Conservation (phyloP, 2,113 vertebrate genomes). For the Tylochromis polylepis region DNA sequence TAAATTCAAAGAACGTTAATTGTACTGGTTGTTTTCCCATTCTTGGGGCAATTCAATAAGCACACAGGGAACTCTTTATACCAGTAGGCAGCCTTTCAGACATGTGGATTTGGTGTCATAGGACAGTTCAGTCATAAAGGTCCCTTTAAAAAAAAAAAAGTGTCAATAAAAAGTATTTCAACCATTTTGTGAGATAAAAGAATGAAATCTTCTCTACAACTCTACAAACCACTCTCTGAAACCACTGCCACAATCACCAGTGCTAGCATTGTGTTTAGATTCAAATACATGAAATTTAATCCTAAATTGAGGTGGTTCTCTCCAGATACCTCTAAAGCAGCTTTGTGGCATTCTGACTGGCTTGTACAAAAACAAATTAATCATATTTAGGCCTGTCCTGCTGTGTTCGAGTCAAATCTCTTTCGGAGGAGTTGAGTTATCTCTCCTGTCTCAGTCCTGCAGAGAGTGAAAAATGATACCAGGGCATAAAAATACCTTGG, state of each 20-base stretch:
- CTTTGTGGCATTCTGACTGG: conserved; percentile 28
- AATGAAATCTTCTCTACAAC: neutral
- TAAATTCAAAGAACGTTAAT: neutral
- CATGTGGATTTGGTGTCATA: neutral
- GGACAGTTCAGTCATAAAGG: neutral
- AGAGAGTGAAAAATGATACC: conserved; percentile 46
- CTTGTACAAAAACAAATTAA: conserved; percentile 41
- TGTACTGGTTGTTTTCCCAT: neutral
- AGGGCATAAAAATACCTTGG: conserved; percentile 54
- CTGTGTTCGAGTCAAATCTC: conserved; percentile 38
- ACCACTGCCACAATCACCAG: neutral
- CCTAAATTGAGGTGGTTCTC: neutral
- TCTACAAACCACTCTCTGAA: neutral
- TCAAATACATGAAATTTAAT: neutral
- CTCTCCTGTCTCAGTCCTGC: conserved; percentile 7
- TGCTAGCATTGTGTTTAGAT: neutral
- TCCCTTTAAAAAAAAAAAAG: neutral
- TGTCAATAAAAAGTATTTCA: neutral
- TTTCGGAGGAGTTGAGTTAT: conserved; percentile 57
- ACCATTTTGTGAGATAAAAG: neutral
- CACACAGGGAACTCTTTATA: neutral
- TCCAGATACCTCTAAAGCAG: conserved; percentile 5
- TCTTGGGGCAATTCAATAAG: neutral
- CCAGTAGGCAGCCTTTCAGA: neutral
- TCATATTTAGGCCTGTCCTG: conserved; percentile 44